Evolutionary conservation across 2,888 invertebrate genomes (phyloP).

Genomic region (Hedychridium roseum): DNA sequence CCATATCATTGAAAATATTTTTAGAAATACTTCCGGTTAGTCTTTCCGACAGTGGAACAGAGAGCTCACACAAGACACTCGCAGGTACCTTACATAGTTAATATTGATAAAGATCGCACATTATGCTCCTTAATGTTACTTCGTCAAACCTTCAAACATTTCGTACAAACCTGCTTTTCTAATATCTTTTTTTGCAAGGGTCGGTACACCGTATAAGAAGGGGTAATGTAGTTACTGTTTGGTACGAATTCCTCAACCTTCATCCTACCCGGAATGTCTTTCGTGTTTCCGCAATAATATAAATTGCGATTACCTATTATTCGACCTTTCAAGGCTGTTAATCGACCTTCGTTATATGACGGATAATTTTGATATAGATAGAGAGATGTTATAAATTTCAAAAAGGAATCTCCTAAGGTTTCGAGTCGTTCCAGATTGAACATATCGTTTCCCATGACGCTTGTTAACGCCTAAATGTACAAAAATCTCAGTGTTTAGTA

Average conservation of each 20-base stretch:
- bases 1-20: slow-evolving; percentile 51
- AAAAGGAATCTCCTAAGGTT: slow-evolving; percentile 88
- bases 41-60: slow-evolving; percentile 64
- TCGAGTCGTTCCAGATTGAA: slow-evolving; percentile 85
- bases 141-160: neutral
- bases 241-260: slow-evolving; percentile 74
- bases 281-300: slow-evolving; percentile 72
- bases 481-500: too few species aligned
- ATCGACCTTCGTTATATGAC: slow-evolving; percentile 77
- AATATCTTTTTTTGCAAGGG: slow-evolving; percentile 64
- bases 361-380: slow-evolving; percentile 77
- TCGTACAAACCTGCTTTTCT: slow-evolving; percentile 34
- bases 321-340: slow-evolving; percentile 76
- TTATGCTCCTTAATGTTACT: neutral
- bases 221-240: slow-evolving; percentile 80
- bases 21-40: slow-evolving; percentile 58
- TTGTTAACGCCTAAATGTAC: slow-evolving; percentile 71
- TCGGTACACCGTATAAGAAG: slow-evolving; percentile 73
- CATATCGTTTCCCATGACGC: slow-evolving; percentile 76
- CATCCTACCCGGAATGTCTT: slow-evolving; percentile 66
- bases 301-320: slow-evolving; percentile 88
- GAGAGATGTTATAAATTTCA: slow-evolving; percentile 81
- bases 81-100: slow-evolving; percentile 61
- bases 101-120: neutral
- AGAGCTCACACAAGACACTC: slow-evolving; percentile 65